A percentile compares a stretch with the other conserved stretches of the same genome.
Evolutionary conservation across 1,140 invertebrate species (phyloP).

Genomic region (Pseudomyrmex pallidus): DNA sequence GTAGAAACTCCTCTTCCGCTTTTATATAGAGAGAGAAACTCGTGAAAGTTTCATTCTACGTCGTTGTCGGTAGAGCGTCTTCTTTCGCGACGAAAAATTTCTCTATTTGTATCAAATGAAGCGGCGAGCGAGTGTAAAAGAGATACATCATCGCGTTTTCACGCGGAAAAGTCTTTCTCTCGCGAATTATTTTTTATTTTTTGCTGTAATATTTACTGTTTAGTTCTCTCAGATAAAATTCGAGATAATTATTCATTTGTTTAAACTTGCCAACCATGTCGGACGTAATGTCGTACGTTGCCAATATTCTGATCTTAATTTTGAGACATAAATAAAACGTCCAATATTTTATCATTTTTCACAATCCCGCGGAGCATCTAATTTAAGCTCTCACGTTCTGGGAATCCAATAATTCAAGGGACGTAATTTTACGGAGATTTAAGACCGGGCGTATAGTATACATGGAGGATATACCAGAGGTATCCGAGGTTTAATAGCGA

Average conservation of each 20-base stretch:
- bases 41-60: constrained; percentile 50
- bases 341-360: background rate
- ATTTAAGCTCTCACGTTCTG: background rate
- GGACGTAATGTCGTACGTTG: background rate
- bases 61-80: constrained; percentile 2
- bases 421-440: background rate
- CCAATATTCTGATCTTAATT: background rate
- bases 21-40: constrained; percentile 14
- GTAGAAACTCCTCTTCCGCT: constrained; percentile 18
- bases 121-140: constrained; percentile 17
- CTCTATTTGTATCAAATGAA: constrained; percentile 53
- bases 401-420: background rate
- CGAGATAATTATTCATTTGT: too few relatives aligned
- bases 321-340: too few relatives aligned
- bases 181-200: background rate
- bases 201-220: background rate
- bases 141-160: constrained; percentile 29
- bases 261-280: too few relatives aligned
- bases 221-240: background rate
- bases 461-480: background rate
- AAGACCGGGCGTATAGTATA: background rate
- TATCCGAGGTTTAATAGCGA: too few relatives aligned
- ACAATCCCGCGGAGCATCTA: background rate
- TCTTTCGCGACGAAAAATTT: constrained; percentile 6
- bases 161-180: background rate